Evolutionary conservation across 2,888 invertebrate genomes (phyloP).

Genomic region (Rhogogaster chlorosoma): DNA sequence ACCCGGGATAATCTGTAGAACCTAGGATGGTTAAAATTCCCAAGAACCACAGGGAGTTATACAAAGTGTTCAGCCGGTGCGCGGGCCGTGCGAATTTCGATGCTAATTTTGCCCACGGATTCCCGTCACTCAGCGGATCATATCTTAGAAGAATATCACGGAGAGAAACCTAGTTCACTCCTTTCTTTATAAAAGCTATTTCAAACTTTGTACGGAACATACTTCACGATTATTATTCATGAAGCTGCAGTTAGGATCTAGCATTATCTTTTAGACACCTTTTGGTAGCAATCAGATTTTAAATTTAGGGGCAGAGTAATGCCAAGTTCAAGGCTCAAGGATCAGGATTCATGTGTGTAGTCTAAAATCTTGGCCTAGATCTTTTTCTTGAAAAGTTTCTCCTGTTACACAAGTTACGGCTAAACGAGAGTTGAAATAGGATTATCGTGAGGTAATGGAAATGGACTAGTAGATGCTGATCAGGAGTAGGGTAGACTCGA

Average conservation of each 20-base stretch:
- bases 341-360: not conserved
- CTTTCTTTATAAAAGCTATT: not conserved
- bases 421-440: not conserved
- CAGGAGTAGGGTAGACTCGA: not conserved
- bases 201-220: not conserved
- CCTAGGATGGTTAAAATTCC: slow-evolving; percentile 7
- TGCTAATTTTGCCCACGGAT: slow-evolving; percentile 39
- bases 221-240: not conserved
- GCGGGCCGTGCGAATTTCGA: slow-evolving; percentile 32
- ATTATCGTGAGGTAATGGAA: not conserved
- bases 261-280: not conserved
- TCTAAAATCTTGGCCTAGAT: not conserved
- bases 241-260: not conserved
- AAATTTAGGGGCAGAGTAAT: not conserved
- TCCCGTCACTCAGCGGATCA: not conserved
- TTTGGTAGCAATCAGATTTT: not conserved
- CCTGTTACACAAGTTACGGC: not conserved
- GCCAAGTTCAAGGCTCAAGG: not conserved
- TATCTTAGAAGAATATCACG: not conserved
- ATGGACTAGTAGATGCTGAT: slow-evolving; percentile 9
- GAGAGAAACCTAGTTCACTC: not conserved
- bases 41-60: slow-evolving; percentile 16
- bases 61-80: slow-evolving; percentile 27
- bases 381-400: not conserved
- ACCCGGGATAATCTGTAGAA: not conserved